Percentiles rank a stretch among this genome's conserved stretches.
phyloP scores from a whole-genome alignment of 2,888 invertebrate species.

The Caenorhabditis parvicauda region DNA sequence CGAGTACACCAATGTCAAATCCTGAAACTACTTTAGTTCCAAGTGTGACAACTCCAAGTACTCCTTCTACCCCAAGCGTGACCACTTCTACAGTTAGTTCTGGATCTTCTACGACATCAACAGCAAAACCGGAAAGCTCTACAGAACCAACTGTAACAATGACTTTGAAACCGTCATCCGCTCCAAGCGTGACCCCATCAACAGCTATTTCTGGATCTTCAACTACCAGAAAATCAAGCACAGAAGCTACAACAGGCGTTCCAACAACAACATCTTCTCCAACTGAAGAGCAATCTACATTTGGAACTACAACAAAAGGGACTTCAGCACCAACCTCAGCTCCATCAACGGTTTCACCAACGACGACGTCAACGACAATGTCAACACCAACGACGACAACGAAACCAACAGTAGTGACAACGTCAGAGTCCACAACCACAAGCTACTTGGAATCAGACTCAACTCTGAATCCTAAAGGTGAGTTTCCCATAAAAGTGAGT shows the following conservation, averaged over 20 bases:
- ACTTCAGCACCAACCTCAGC: neutral
- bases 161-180: no score
- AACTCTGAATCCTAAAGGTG: neutral
- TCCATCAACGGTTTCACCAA: neutral
- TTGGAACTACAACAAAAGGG: neutral
- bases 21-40: no score
- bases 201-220: slow-evolving; percentile 1
- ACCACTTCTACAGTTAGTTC: slow-evolving; percentile 1
- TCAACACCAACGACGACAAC: neutral
- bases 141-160: no score
- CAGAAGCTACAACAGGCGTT: neutral
- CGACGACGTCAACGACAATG: neutral
- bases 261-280: neutral
- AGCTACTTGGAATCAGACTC: neutral
- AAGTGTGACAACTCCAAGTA: slow-evolving; percentile 2
- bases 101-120: neutral
- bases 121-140: neutral
- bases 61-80: neutral
- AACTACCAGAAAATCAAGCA: slow-evolving; percentile 1
- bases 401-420: neutral
- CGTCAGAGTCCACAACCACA: neutral
- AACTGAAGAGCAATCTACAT: neutral
- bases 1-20: no score
- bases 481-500: no score
- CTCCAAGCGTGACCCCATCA: no score